These are phyloP conservation scores for Tenebrio molitor DNA, from an alignment of 1,140 invertebrate species.

Conservation along the genomic window DNA sequence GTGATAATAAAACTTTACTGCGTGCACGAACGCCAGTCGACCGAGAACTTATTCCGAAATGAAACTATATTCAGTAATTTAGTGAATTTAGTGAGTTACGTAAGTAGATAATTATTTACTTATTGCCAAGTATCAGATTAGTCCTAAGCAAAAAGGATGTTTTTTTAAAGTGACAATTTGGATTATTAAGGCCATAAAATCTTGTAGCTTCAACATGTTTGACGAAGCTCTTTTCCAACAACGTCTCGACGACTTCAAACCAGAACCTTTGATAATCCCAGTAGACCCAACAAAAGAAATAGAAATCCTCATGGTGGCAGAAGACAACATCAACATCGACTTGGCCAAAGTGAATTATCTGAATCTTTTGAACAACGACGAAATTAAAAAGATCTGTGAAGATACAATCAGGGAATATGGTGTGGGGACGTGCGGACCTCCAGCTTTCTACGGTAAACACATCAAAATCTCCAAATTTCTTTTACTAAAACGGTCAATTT, in stretches of 20 bases:
- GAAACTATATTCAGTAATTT: too few species aligned
- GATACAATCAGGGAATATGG: conserved; percentile 91
- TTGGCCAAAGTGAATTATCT: conserved; percentile 90
- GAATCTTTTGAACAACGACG: conserved; percentile 77
- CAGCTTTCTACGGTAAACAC: conserved; percentile 96
- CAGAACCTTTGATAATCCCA: conserved; percentile 56
- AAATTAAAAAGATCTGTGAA: conserved; percentile 79
- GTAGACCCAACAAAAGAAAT: conserved; percentile 46
- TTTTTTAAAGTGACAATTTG: too few species aligned
- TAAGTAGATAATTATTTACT: too few species aligned
- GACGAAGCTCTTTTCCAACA: conserved; percentile 57
- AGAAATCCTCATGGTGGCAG: conserved; percentile 52
- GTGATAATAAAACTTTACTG: too few species aligned
- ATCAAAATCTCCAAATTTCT: background rate
- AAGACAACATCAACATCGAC: conserved; percentile 66
- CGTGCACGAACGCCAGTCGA: too few species aligned
- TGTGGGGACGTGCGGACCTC: conserved; percentile 96
- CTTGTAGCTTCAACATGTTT: conserved; percentile 49
- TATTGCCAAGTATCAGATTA: too few species aligned
- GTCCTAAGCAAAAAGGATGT: too few species aligned
- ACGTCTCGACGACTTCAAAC: conserved; percentile 56
- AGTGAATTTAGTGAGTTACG: too few species aligned
- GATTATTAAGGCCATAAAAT: too few species aligned
- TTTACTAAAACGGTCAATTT: conserved; percentile 35
- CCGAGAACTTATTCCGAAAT: too few species aligned